A percentile compares a stretch with the other conserved stretches of the same genome.
phyloP scores from a whole-genome alignment of 2,113 vertebrate genomes.

The Indicator maculatus region DNA sequence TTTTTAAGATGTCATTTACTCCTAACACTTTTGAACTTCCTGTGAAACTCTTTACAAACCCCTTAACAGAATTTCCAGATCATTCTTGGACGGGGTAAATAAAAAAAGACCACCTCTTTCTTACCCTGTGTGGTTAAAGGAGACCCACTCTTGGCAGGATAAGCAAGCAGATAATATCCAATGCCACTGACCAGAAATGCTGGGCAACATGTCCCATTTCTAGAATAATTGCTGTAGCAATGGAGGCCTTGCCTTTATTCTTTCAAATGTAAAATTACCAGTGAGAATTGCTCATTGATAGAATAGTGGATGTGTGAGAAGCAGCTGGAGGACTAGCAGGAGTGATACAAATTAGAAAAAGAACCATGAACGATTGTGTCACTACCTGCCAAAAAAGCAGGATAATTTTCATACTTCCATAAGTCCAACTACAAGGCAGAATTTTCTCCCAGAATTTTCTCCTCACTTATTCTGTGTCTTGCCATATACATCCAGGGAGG shows the following conservation, averaged over 20 bases:
- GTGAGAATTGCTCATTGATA: neutral
- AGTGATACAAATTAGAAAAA: neutral
- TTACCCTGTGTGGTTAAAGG: neutral
- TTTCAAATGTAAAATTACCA: neutral
- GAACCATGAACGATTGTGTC: neutral
- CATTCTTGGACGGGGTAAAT: neutral
- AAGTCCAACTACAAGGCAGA: neutral
- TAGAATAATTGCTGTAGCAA: neutral
- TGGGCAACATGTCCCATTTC: neutral
- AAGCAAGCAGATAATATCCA: neutral
- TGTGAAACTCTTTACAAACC: neutral
- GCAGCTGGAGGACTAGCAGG: neutral
- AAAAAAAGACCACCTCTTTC: neutral
- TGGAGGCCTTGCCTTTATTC: neutral
- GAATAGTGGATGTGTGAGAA: neutral
- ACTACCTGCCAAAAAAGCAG: neutral
- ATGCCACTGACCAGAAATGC: neutral
- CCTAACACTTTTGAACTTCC: neutral
- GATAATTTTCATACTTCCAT: neutral
- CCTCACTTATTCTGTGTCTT: neutral
- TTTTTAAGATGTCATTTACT: neutral
- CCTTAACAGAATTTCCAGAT: neutral
- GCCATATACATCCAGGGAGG: neutral
- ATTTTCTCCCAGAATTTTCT: slow-evolving; percentile 24
- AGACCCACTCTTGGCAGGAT: neutral